These are phyloP conservation scores for Sinocyclocheilus anshuiensis DNA, from an alignment of 2,113 vertebrate genomes.

Conservation along the genomic window DNA sequence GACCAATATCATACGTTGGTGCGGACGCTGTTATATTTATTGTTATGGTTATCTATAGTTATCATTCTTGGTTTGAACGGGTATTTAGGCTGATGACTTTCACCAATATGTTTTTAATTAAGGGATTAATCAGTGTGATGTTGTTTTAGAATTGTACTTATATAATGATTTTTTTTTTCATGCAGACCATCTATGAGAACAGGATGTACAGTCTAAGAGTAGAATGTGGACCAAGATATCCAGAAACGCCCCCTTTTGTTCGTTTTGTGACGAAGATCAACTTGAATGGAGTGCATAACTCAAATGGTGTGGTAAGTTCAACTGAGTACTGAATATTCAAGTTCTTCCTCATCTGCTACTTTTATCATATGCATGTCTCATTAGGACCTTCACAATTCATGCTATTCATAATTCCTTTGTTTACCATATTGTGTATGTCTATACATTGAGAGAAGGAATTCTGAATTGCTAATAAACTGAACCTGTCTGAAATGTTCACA, in stretches of 20 bases:
- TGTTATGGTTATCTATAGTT: background rate
- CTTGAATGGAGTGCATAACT: constrained; percentile 92
- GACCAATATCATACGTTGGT: background rate
- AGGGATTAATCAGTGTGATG: no score
- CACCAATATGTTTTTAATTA: no score
- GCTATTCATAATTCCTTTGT: background rate
- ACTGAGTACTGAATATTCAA: background rate
- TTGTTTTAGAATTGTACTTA: no score
- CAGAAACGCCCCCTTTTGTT: constrained; percentile 89
- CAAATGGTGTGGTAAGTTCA: constrained; percentile 91
- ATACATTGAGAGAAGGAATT: no score
- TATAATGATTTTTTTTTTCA: no score
- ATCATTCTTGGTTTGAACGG: background rate
- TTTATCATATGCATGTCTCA: background rate
- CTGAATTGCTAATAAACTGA: background rate
- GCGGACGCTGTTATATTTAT: no score
- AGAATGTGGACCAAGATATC: constrained; percentile 95
- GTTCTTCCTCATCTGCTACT: background rate
- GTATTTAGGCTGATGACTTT: background rate
- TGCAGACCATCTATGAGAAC: constrained; percentile 95
- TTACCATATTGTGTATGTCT: background rate
- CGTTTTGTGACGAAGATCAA: constrained; percentile 98
- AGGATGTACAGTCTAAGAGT: constrained; percentile 99
- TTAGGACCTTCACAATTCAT: background rate
- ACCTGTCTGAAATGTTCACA: no score